phyloP scores from a whole-genome alignment of 2,888 invertebrate species.

The Boloria euphrosyne region DNA sequence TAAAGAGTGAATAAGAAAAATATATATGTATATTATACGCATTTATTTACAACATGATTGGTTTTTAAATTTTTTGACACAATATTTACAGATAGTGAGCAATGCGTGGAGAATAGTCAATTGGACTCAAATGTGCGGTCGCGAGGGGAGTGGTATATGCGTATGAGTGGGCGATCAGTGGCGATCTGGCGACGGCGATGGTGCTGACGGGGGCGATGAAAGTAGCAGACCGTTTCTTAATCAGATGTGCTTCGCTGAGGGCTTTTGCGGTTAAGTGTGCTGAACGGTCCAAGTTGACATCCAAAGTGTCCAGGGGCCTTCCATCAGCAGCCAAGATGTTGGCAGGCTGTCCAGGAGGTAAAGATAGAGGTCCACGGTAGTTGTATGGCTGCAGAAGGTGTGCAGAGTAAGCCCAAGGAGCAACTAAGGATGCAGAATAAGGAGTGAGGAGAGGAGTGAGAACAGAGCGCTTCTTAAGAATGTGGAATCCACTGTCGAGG shows the following conservation, averaged over 20 bases:
- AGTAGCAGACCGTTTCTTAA: slow-evolving; percentile 58
- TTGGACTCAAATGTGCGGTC: slow-evolving; percentile 35
- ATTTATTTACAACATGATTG: slow-evolving; percentile 13
- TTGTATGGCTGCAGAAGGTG: slow-evolving; percentile 42
- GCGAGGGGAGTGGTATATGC: slow-evolving; percentile 40
- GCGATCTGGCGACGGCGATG: slow-evolving; percentile 45
- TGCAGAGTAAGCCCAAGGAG: slow-evolving; percentile 58
- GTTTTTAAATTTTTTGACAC: background rate
- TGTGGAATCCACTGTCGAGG: slow-evolving; percentile 56
- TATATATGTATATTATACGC: slow-evolving; percentile 1
- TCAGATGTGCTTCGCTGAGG: slow-evolving; percentile 54
- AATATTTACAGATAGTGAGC: slow-evolving; percentile 13
- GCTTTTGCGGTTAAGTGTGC: slow-evolving; percentile 70
- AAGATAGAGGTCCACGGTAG: slow-evolving; percentile 63
- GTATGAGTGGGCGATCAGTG: slow-evolving; percentile 46
- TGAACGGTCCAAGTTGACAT: slow-evolving; percentile 72
- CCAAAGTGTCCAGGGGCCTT: slow-evolving; percentile 72
- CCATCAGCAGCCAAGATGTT: slow-evolving; percentile 71
- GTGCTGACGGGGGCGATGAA: slow-evolving; percentile 45
- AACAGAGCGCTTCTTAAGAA: slow-evolving; percentile 58
- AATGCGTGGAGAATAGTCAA: slow-evolving; percentile 29
- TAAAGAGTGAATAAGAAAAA: background rate
- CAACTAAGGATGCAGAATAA: slow-evolving; percentile 42
- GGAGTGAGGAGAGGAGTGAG: slow-evolving; percentile 42
- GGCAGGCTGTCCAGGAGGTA: slow-evolving; percentile 74